Conservation (phyloP, 2,888 invertebrate genomes). For the Petrophora chlorosata region DNA sequence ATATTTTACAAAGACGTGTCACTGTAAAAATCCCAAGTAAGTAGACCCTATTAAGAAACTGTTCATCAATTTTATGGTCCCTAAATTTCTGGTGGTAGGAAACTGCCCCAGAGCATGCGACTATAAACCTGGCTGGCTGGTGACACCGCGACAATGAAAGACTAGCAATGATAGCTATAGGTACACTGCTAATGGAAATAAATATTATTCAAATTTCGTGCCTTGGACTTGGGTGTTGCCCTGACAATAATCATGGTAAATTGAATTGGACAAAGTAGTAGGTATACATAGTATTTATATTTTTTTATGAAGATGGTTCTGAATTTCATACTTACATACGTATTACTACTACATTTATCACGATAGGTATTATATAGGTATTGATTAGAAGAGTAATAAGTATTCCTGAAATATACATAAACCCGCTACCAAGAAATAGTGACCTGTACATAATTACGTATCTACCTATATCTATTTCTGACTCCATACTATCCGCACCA, state of each 20-base stretch:
- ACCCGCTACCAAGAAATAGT: too few relatives aligned
- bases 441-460: too few relatives aligned
- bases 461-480: too few relatives aligned
- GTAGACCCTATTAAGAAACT: conserved; percentile 69
- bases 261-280: not conserved
- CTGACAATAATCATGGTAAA: not conserved
- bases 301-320: too few relatives aligned
- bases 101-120: conserved; percentile 74
- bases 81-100: conserved; percentile 75
- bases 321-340: too few relatives aligned
- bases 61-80: conserved; percentile 79
- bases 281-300: not conserved
- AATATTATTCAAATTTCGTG: conserved; percentile 39
- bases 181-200: conserved; percentile 56
- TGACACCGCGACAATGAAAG: conserved; percentile 71
- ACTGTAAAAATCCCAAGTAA: conserved; percentile 51
- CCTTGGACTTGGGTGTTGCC: conserved; percentile 11
- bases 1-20: conserved; percentile 39
- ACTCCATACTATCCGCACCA: conserved; percentile 3
- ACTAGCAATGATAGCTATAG: conserved; percentile 52
- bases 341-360: too few relatives aligned
- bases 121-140: conserved; percentile 66
- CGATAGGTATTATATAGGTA: too few relatives aligned
- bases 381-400: too few relatives aligned
- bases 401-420: too few relatives aligned